phyloP scores from a whole-genome alignment of 2,797 vertebrate genomes.

The Hypotaenidia philippensis region DNA sequence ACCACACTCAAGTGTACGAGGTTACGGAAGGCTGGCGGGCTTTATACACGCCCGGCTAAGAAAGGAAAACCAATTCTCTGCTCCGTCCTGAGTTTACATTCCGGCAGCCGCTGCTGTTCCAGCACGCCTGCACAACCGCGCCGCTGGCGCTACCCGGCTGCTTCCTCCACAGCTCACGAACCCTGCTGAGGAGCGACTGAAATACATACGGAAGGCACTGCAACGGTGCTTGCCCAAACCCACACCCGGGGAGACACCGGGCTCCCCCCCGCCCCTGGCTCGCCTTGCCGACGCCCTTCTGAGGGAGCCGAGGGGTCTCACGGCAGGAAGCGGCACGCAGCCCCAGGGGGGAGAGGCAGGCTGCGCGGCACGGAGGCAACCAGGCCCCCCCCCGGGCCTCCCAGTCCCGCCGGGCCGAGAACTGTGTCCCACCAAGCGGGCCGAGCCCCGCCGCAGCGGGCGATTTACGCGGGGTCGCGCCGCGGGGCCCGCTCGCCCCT shows the following conservation, averaged over 20 bases:
- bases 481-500: not conserved
- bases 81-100: not conserved
- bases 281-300: not conserved
- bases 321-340: not conserved
- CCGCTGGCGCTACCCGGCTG: not conserved
- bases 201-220: not conserved
- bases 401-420: not conserved
- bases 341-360: not conserved
- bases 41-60: not conserved
- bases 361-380: not conserved
- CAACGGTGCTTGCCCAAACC: not conserved
- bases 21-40: not conserved
- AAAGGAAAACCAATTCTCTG: not conserved
- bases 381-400: not conserved
- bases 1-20: not conserved
- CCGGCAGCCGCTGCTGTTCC: rapidly evolving
- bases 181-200: not conserved
- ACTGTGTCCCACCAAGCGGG: too few species aligned
- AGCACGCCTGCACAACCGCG: not conserved
- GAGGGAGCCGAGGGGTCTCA: not conserved
- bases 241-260: rapidly evolving
- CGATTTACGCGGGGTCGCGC: not conserved
- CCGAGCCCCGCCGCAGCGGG: not conserved
- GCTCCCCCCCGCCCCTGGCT: not conserved
- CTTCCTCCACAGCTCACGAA: not conserved